Conservation (phyloP, 2,797 vertebrate genomes). For the Champsocephalus gunnari region DNA sequence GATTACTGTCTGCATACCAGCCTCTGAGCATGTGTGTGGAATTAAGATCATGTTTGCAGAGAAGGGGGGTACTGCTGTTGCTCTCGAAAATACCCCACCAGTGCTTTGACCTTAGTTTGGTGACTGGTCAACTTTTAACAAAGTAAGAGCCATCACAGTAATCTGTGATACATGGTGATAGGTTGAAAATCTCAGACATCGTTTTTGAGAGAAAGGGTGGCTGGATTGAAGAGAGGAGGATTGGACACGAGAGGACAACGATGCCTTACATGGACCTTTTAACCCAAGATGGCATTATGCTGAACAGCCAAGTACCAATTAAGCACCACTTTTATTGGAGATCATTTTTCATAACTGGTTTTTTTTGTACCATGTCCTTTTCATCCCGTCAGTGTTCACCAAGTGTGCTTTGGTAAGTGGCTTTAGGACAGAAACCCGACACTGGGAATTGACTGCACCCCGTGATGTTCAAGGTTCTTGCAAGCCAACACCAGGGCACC, state of each 20-base stretch:
- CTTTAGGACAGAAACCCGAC: conserved; percentile 69
- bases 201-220: background rate
- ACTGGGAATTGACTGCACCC: conserved; percentile 58
- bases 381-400: conserved; percentile 6
- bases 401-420: conserved; percentile 54
- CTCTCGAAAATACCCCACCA: conserved; percentile 13
- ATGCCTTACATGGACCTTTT: background rate
- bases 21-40: conserved; percentile 34
- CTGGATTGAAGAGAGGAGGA: background rate
- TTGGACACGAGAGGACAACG: background rate
- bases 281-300: background rate
- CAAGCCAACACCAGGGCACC: conserved; percentile 60
- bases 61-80: conserved; percentile 17
- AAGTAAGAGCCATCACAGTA: background rate
- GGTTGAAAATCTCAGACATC: background rate
- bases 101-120: conserved; percentile 11
- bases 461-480: conserved; percentile 53
- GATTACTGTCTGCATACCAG: conserved; percentile 67
- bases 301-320: background rate
- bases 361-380: background rate
- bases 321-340: background rate
- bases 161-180: background rate
- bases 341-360: background rate
- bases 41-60: conserved; percentile 51
- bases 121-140: conserved; percentile 12